Conservation (phyloP, 2,888 invertebrate species). For the Caenorhabditis sp. region DNA sequence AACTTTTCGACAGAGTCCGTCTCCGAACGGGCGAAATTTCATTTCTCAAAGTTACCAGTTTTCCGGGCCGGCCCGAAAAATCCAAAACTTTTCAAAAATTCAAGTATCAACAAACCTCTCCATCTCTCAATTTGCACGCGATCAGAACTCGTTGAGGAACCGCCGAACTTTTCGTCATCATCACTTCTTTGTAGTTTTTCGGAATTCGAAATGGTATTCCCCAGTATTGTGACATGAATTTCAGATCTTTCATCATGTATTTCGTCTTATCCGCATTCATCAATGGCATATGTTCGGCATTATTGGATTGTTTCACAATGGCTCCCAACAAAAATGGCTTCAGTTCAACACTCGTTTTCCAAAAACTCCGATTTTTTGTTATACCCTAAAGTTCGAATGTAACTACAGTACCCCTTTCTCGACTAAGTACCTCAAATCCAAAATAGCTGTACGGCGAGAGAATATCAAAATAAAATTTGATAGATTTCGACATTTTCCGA, state of each 20-base stretch:
- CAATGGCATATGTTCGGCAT: constrained; percentile 17
- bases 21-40: too few relatives aligned
- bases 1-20: too few relatives aligned
- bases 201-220: constrained; percentile 33
- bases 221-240: constrained; percentile 32
- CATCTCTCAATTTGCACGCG: constrained; percentile 24
- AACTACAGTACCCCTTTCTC: not conserved
- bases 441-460: constrained; percentile 41
- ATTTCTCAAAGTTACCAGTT: too few relatives aligned
- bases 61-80: too few relatives aligned
- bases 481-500: constrained; percentile 9
- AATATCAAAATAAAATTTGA: constrained; percentile 38
- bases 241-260: constrained; percentile 32
- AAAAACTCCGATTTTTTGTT: constrained; percentile 24
- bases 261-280: constrained; percentile 27
- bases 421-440: constrained; percentile 20
- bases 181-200: constrained; percentile 22
- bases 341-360: constrained; percentile 33
- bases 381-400: constrained; percentile 6
- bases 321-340: constrained; percentile 30
- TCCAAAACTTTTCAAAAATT: not conserved
- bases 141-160: constrained; percentile 30
- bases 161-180: constrained; percentile 27
- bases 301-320: constrained; percentile 17
- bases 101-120: not conserved